Evolutionary conservation across 2,888 invertebrate species (phyloP), one percentile per base, ranked within the genome.

Genomic region (Microdon myrmicae): DNA sequence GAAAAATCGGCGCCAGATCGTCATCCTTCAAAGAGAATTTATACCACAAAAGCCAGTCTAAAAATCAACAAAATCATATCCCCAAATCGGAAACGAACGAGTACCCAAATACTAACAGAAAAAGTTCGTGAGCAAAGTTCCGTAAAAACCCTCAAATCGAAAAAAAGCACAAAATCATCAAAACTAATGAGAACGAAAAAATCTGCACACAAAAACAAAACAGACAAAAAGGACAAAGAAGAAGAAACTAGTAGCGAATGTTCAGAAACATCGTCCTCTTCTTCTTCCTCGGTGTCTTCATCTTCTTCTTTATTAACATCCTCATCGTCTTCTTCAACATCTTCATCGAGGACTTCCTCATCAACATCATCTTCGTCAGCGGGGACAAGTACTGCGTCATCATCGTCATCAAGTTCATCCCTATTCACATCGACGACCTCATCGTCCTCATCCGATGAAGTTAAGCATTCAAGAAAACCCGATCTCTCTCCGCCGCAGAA

Each of bases 191-290:
- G n/a, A n/a, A n/a, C n/a, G n/a, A n/a, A n/a, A n/a, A n/a, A n/a
- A n/a, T n/a, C n/a, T n/a, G n/a, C n/a, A n/a, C n/a, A n/a, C n/a
- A n/a, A n/a, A n/a, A n/a, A n/a, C n/a, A n/a, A n/a, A n/a, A n/a
- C n/a, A n/a, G n/a, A n/a, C n/a, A n/a, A n/a, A n/a, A n/a, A n/a
- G n/a, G n/a, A n/a, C n/a, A n/a, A n/a, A n/a, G 45, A 56, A 5
- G 47, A 58, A 22, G 58, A 64, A 14, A 47, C 45, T 5, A 64
- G 47, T 32, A 58, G 51, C 13, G 13, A 45, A 23, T 56, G 44
- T 28, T 64, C 58, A 9, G 53, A 64, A 31, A 38, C 32, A 22
- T 58, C 51, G 12, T 53, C 51, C 5, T 13, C 23, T 9, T 12
- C 19, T 3, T 53, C 56, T n/a, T 64, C 47, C 12, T 26, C 56